Base-by-base conservation (phyloP, 2,113 vertebrate genomes). In the Phylloscopus trochiloides region DNA sequence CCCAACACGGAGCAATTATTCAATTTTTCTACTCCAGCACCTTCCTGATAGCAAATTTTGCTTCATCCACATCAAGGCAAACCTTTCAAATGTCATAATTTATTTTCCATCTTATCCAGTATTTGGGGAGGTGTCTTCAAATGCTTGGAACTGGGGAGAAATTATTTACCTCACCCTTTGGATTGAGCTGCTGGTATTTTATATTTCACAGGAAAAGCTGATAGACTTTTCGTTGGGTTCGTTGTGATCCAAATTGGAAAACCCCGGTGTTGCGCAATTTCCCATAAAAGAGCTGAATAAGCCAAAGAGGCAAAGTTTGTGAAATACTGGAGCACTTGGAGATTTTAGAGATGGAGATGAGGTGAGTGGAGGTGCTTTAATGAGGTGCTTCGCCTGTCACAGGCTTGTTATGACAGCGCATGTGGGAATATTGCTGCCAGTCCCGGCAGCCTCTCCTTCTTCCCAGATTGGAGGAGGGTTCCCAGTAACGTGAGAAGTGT, bases 361-460 rank as follows among this genome's bases (percentile, higher is more conserved):
- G 28, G 34, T 73, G 75, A 76, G 34, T 6, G 19, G 9, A 67
- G 59, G 25, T 83, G 45, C 61, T 85, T 68, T 90, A 48, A 76
- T 10, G 12, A n/a, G 16, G 17, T 7, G 34, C 7, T 48, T 57
- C 70, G 32, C 29, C 71, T 34, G 68, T 71, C 81, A 70, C 19
- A 12, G 45, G 1, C 10, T 74, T 3, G 2, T 74, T 55, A 31
- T 0, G 1, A 21, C 4, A 8, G 8, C 34, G 3, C 71, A 31
- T 0, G 1, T 57, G 45, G n/a, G 28, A 51, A 38, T 88, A 32
- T 75, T 57, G 9, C 54, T 59, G 51, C 29, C 31, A 7, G 76
- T 88, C 29, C 22, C 19, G 3, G 61, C 25, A 88, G 36, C 43
- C 16, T 65, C 13, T 55, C 40, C 28, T 54, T 10, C 42, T n/a